Evolutionary conservation across 2,888 invertebrate genomes (phyloP), one percentile per base, ranked within the genome.

Genomic region (Steinernema carpocapsae): DNA sequence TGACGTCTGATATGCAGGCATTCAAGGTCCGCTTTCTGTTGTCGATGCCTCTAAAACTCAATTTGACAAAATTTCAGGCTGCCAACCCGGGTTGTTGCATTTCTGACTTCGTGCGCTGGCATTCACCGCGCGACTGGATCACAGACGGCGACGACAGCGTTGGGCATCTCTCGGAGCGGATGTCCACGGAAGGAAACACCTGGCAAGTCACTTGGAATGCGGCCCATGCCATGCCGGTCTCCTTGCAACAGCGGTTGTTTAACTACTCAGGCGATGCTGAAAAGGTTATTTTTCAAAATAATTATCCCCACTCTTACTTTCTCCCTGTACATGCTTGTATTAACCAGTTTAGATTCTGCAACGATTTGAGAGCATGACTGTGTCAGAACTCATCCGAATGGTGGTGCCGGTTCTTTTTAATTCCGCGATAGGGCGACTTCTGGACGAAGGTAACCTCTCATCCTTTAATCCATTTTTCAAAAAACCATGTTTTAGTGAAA

Each of bases 61-160:
- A 10, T 37, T 10, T 37, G 37, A 6, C 37, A 17, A 52, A 24
- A 14, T 64, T 83, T 17, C 78, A 92, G 91, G 92, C 97, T 0
- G 97, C 97, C 2, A 99, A 99, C 90, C 97, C 97, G 0, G 93
- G 93, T 3, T 92, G 93, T 10, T 91, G 92, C 74, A 89, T 99
- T 71, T 95, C 94, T 87, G 99, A 99, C 88, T 99, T 99, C 88
- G 95, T 99, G 76, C 91, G 94, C 70, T 99, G 97, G 97, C 97
- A 97, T 88, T 97, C 97, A 0, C 97, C 97, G 0, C 91, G 95
- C 19, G 97, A 99, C 88, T 97, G 94, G 94, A 92, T 93, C 64
- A 92, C 92, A 84, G 90, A 79, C 26, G 74, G 74, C 22, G 79
- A 74, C 14, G 79, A 45, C 43, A 70, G 48, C 51, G 22, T 70